Conservation (phyloP, 1,140 invertebrate species). For the Drosophila ogumai region DNA sequence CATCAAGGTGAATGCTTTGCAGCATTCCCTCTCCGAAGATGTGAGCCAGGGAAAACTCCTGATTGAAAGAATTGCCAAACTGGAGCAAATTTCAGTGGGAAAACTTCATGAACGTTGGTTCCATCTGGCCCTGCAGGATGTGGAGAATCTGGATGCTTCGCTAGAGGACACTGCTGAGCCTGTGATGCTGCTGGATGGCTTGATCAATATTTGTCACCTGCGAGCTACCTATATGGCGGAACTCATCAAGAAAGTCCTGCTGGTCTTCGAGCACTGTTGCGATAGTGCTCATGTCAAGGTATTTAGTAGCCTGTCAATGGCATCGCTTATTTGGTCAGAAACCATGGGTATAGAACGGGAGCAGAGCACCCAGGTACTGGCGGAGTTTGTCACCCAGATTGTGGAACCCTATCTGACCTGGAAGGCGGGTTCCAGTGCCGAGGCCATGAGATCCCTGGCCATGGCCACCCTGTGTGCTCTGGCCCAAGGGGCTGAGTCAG, state of each 20-base stretch:
- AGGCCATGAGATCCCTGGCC: slow-evolving; percentile 92
- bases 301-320: slow-evolving; percentile 72
- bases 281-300: slow-evolving; percentile 76
- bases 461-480: slow-evolving; percentile 90
- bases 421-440: slow-evolving; percentile 92
- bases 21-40: slow-evolving; percentile 34
- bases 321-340: slow-evolving; percentile 65
- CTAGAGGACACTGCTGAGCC: slow-evolving; percentile 74
- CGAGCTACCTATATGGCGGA: slow-evolving; percentile 57
- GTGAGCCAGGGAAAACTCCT: slow-evolving; percentile 18
- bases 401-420: slow-evolving; percentile 92
- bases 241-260: slow-evolving; percentile 62
- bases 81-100: slow-evolving; percentile 24
- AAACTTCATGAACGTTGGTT: slow-evolving; percentile 67
- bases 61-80: slow-evolving; percentile 41
- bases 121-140: slow-evolving; percentile 48
- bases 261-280: slow-evolving; percentile 71
- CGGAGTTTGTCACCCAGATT: slow-evolving; percentile 85
- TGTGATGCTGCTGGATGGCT: slow-evolving; percentile 70
- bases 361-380: slow-evolving; percentile 59
- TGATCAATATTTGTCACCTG: slow-evolving; percentile 67
- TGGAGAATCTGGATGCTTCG: slow-evolving; percentile 70
- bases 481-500: slow-evolving; percentile 86
- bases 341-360: slow-evolving; percentile 51
- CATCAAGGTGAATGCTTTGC: slow-evolving; percentile 67